Percentiles rank a stretch among this genome's conserved stretches.
These are phyloP conservation scores for Caprella mutica DNA, from an alignment of 2,888 invertebrate species.

Conservation along the genomic window DNA sequence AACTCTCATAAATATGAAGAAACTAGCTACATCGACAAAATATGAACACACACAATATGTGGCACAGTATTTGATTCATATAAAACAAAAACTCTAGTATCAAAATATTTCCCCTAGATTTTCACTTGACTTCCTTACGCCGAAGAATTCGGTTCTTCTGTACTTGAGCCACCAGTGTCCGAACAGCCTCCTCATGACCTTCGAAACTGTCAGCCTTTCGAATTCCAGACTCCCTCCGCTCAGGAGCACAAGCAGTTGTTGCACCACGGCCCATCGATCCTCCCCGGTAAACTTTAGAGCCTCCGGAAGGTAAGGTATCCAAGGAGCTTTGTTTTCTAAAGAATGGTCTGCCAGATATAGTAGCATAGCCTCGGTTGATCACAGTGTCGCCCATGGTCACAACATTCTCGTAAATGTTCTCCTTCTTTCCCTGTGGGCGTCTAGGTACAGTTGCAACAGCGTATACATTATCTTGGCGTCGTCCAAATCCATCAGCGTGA, in stretches of 20 bases:
- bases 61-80: no score
- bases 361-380: neutral
- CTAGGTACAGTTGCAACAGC: conserved; percentile 31
- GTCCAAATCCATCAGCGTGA: no score
- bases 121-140: conserved; percentile 30
- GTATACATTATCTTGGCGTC: conserved; percentile 25
- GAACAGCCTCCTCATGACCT: conserved; percentile 56
- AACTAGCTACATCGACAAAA: no score
- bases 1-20: no score
- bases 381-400: conserved; percentile 11
- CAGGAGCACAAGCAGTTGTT: neutral
- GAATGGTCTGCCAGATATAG: no score
- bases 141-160: conserved; percentile 43
- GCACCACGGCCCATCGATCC: conserved; percentile 18
- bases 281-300: neutral
- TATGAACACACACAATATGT: no score
- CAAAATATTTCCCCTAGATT: neutral
- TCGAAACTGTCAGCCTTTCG: conserved; percentile 55
- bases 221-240: conserved; percentile 19
- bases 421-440: conserved; percentile 21
- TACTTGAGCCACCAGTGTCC: conserved; percentile 54
- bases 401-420: conserved; percentile 33
- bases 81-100: no score
- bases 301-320: conserved; percentile 27
- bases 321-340: conserved; percentile 34